Conservation (phyloP, 1,140 invertebrate genomes). For the Lordiphosa collinella region DNA sequence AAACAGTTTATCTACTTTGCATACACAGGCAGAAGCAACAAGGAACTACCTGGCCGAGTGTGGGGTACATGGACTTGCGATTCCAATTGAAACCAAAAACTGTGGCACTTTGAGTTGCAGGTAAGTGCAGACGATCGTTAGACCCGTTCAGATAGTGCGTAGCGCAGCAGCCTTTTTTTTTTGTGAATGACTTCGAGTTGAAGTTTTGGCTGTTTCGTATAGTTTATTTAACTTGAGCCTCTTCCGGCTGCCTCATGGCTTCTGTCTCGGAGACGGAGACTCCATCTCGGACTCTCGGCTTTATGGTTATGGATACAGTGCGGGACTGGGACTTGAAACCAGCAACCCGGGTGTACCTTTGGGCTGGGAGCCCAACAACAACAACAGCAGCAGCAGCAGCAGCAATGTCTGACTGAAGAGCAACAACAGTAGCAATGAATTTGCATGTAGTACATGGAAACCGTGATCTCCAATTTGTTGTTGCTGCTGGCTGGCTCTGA, state of each 20-base stretch:
- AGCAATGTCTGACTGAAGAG: conserved; percentile 26
- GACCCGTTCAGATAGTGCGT: conserved; percentile 1
- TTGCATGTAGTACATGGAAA: conserved; percentile 79
- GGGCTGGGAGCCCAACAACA: conserved; percentile 2
- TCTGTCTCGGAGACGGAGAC: background rate
- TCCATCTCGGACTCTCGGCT: conserved; percentile 20
- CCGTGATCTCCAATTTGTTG: conserved; percentile 79
- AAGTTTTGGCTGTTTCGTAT: conserved; percentile 50
- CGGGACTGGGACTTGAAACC: conserved; percentile 10
- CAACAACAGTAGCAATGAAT: conserved; percentile 79
- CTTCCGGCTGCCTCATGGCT: conserved; percentile 44
- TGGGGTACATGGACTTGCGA: conserved; percentile 8
- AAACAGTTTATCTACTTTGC: conserved; percentile 54
- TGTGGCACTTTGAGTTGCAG: background rate
- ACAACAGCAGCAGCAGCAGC: conserved; percentile 66
- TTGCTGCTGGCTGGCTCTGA: conserved; percentile 21
- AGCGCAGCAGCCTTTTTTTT: conserved; percentile 38
- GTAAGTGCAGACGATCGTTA: conserved; percentile 2
- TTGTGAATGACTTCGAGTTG: conserved; percentile 57
- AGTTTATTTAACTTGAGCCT: conserved; percentile 65
- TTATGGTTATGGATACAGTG: conserved; percentile 69
- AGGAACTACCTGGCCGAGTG: background rate
- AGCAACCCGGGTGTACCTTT: conserved; percentile 3
- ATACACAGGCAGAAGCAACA: conserved; percentile 18
- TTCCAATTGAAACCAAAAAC: background rate